Conservation (phyloP, 1,140 invertebrate genomes). For the Phthorimaea operculella region DNA sequence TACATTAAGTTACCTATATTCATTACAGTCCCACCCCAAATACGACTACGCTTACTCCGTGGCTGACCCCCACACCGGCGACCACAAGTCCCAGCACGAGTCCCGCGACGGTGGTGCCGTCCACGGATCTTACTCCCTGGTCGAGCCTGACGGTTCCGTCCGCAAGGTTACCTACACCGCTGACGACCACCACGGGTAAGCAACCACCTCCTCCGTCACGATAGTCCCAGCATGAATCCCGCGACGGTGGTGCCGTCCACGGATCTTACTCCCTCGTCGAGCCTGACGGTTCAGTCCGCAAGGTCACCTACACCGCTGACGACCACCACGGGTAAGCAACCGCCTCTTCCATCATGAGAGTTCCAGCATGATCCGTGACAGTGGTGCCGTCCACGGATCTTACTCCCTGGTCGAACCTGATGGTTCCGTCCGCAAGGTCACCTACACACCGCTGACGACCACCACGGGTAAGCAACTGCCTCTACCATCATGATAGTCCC, state of each 20-base stretch:
- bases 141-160: constrained; percentile 67
- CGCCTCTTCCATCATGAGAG: neutral
- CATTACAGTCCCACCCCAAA: constrained; percentile 54
- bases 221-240: constrained; percentile 51
- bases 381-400: constrained; percentile 58
- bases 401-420: constrained; percentile 67
- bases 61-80: constrained; percentile 59
- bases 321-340: constrained; percentile 58
- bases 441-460: constrained; percentile 68
- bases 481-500: no score
- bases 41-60: constrained; percentile 67
- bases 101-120: constrained; percentile 61
- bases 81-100: constrained; percentile 62
- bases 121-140: constrained; percentile 63
- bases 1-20: no score
- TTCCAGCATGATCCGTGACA: constrained; percentile 58
- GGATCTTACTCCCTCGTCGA: constrained; percentile 65
- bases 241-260: constrained; percentile 60
- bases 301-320: constrained; percentile 68
- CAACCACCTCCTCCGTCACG: neutral
- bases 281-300: constrained; percentile 67
- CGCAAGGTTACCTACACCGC: constrained; percentile 69
- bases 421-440: constrained; percentile 66
- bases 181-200: constrained; percentile 64
- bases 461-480: constrained; percentile 47